Evolutionary conservation across 2,888 invertebrate species (phyloP), one percentile per base, ranked within the genome.

Genomic region (Flexamia atlantica): DNA sequence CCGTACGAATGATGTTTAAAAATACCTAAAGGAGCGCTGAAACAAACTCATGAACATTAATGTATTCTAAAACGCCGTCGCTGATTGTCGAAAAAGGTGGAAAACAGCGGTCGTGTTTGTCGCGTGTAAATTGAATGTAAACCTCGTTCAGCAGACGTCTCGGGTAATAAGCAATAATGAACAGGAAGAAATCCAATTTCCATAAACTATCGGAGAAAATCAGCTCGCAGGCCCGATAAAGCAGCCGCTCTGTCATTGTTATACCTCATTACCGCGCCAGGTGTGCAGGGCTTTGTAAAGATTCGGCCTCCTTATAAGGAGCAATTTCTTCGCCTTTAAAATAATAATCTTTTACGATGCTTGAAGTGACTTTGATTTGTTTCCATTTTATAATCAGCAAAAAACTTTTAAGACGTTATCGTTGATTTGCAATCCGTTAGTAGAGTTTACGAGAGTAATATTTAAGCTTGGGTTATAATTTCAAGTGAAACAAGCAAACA

Each of bases 171-270:
- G 64, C 4, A 23, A 53, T 53, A 53, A 53, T 53, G 23, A 53
- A 53, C 5, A 23, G 23, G 46, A 57, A 4, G 64, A 64, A 64
- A 64, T 64, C 64, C 64, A 64, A 64, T 36, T 50, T 64, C 64
- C 64, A 64, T 30, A 64, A 64, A 64, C 28, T 64, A 64, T 64
- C 30, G 64, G 64, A 64, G 28, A 14, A 28, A 20, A 64, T 28
- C 30, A 10, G 64, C 28, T 14, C 17, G 50, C 12, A n/a, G 53
- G 64, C 30, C 64, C 64, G 30, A 64, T 64, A 64, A 64, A 20
- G 28, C 64, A 17, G 9, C 64, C 20, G 7, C 17, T 12, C 46
- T 5, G 64, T 64, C 64, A 64, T 64, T 64, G 64, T 64, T 64
- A 64, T 28, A 64, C 64, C 28, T 64, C 64, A 64, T 64, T 64